Conservation (phyloP, 2,113 vertebrate genomes). For the Sciurus niger region DNA sequence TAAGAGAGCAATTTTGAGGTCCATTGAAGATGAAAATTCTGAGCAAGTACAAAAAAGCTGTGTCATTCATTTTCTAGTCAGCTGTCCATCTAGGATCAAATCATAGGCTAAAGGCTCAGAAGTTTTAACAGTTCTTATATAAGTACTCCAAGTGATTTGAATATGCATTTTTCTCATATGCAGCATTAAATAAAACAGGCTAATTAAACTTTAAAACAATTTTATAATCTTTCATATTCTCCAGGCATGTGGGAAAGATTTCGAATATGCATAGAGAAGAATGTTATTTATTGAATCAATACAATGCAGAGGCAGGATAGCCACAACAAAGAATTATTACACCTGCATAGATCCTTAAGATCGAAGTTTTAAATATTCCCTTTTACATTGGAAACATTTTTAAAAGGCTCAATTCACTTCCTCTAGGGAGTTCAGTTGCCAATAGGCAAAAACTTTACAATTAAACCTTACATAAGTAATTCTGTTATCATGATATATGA, state of each 20-base stretch:
- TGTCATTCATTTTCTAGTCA: conserved; percentile 36
- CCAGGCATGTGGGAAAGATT: background rate
- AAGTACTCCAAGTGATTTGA: background rate
- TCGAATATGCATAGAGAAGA: background rate
- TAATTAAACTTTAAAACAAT: conserved; percentile 19
- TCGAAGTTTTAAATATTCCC: background rate
- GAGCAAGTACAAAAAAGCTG: background rate
- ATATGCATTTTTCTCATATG: background rate
- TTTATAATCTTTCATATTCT: background rate
- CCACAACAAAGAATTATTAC: background rate
- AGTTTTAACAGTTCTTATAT: background rate
- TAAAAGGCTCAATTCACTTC: background rate
- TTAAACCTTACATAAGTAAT: background rate
- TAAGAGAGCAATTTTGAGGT: conserved; percentile 76
- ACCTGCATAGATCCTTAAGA: background rate
- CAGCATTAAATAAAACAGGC: conserved; percentile 24
- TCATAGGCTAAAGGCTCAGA: background rate
- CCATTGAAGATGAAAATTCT: conserved; percentile 68
- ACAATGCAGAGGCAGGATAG: background rate
- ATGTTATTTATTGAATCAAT: background rate
- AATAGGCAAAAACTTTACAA: background rate
- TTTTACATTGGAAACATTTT: background rate
- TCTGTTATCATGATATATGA: background rate
- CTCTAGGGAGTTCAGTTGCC: background rate
- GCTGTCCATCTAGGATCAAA: conserved; percentile 28